Base-by-base conservation (phyloP, 2,888 invertebrate species). In the Dasypolia templi region DNA sequence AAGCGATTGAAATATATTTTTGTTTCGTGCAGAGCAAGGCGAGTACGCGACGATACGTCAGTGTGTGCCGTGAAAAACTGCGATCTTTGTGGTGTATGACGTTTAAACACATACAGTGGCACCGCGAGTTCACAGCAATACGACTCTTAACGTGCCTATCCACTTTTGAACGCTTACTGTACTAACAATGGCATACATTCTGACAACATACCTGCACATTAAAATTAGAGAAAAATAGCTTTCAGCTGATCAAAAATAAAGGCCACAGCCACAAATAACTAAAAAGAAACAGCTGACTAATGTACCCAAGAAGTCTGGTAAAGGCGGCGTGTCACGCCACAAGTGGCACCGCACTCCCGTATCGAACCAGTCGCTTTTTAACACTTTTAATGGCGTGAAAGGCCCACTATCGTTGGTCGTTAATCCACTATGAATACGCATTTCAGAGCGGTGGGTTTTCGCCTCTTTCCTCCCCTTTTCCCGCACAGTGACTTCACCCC, bases 361-460 rank as follows among this genome's bases (percentile, higher is more conserved):
- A 86, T 87, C 84, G 88, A 87, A 84, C 82, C 78, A 70, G 87
- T 90, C 89, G 91, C 91, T 93, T 92, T 93, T 93, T 93, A 93
- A 92, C 93, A 93, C 88, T 93, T 92, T 92, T 92, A 93, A 93
- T 93, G 93, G 93, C 81, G 91, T 89, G 91, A 91, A 89, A 92
- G 90, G 89, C 86, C 88, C 91, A 91, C 93, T 93, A 92, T 92
- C 92, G 92, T 77, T 70, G 88, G 88, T 89, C 93, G 92, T 93
- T 93, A 93, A 93, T 93, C 91, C 91, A 89, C 88, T 87, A 88
- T 91, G 91, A 91, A 91, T 90, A 88, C 88, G 89, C 74, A 86
- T 88, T 87, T 86, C 85, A 81, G 84, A 73, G 77, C 75, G 75
- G 74, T 75, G 79, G 83, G 65, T 83, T 77, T 72, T 77, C 67